These are phyloP conservation scores for Rhynchomys soricoides DNA, from an alignment of 2,113 vertebrate genomes.

Conservation along the genomic window DNA sequence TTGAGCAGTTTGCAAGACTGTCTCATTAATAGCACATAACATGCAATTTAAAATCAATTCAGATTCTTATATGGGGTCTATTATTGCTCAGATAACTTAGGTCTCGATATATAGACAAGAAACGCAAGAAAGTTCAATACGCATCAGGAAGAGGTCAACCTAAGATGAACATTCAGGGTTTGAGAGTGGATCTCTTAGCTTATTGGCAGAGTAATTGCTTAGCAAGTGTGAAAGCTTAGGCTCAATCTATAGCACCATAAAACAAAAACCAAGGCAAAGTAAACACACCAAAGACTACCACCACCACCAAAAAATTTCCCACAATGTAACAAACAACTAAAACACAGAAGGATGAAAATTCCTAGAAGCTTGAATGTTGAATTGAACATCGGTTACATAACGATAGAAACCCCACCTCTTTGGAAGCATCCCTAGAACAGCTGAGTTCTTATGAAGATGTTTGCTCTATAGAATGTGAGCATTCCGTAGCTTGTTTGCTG, in stretches of 20 bases:
- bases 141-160: not conserved
- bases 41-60: constrained; percentile 34
- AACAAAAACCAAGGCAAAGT: not conserved
- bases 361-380: not conserved
- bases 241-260: too few species aligned
- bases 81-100: not conserved
- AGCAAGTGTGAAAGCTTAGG: not conserved
- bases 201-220: not conserved
- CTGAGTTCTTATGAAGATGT: constrained; percentile 17
- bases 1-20: not conserved
- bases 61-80: not conserved
- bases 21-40: not conserved
- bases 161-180: not conserved
- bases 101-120: not conserved
- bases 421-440: constrained; percentile 8
- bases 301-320: not conserved
- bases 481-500: not conserved
- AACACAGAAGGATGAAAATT: not conserved
- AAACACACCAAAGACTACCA: not conserved
- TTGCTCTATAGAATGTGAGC: not conserved
- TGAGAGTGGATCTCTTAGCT: not conserved
- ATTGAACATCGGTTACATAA: not conserved
- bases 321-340: not conserved
- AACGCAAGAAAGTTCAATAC: constrained; percentile 37
- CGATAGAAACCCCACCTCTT: not conserved